Conservation (phyloP, 2,113 vertebrate species). For the Orcinus orca region DNA sequence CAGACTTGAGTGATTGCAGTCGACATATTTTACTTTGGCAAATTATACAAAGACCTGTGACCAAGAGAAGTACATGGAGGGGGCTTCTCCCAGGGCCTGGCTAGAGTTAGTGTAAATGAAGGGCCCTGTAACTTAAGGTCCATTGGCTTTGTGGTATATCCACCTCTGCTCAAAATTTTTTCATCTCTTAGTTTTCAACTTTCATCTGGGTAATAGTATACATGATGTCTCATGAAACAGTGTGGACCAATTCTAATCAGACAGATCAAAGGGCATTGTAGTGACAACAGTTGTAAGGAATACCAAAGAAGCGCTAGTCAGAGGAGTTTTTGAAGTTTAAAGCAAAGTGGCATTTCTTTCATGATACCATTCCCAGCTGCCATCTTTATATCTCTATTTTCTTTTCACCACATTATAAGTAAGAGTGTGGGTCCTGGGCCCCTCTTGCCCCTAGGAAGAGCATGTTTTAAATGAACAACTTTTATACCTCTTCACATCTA, state of each 20-base stretch:
- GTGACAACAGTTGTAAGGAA: not conserved
- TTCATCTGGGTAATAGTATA: not conserved
- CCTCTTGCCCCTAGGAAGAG: not conserved
- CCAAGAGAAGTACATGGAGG: rapidly evolving
- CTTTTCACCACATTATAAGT: not conserved
- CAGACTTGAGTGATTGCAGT: not conserved
- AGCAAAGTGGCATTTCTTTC: not conserved
- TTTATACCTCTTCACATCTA: not conserved
- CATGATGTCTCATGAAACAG: not conserved
- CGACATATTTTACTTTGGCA: not conserved
- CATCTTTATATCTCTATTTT: not conserved
- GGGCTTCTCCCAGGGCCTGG: not conserved
- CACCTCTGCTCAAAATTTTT: not conserved
- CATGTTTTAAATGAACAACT: not conserved
- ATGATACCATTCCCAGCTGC: rapidly evolving
- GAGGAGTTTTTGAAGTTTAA: not conserved
- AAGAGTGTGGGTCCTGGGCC: not conserved
- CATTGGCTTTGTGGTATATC: not conserved
- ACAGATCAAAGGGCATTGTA: not conserved
- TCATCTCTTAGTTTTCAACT: not conserved
- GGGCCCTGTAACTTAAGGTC: not conserved
- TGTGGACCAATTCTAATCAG: not conserved
- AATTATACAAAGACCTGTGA: not conserved
- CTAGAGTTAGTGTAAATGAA: not conserved
- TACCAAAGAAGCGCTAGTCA: not conserved